Conservation (phyloP, 2,888 invertebrate genomes). For the Eurois occulta region DNA sequence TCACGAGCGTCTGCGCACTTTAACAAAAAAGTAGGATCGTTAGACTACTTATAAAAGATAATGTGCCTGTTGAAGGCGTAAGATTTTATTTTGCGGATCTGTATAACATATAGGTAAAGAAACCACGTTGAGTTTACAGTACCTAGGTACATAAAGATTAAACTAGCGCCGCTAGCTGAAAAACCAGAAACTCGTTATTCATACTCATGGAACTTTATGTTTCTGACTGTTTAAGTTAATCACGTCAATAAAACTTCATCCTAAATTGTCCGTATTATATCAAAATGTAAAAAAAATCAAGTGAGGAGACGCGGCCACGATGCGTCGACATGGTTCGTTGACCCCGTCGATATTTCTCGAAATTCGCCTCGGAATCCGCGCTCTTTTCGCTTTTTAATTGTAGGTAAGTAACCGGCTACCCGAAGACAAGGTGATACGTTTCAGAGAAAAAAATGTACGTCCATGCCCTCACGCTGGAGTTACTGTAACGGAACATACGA, state of each 20-base stretch:
- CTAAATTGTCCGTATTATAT: constrained; percentile 81
- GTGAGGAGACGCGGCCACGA: constrained; percentile 86
- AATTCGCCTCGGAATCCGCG: constrained; percentile 88
- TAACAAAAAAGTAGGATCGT: constrained; percentile 57
- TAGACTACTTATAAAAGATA: constrained; percentile 54
- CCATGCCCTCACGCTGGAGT: constrained; percentile 81
- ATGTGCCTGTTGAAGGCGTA: constrained; percentile 38
- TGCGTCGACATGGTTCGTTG: constrained; percentile 88
- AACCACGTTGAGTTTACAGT: neutral
- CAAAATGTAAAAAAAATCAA: constrained; percentile 82
- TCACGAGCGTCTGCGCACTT: constrained; percentile 61
- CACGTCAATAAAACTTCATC: constrained; percentile 75
- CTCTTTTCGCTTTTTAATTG: constrained; percentile 90
- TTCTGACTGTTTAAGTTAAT: constrained; percentile 56
- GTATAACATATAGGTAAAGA: neutral
- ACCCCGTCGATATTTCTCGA: constrained; percentile 90
- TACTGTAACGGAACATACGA: constrained; percentile 86
- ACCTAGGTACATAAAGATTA: neutral
- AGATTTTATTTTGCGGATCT: constrained; percentile 22
- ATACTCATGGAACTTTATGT: constrained; percentile 20
- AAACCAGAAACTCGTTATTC: constrained; percentile 8
- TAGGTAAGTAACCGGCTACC: constrained; percentile 86
- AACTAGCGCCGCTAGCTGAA: neutral
- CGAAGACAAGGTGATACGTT: constrained; percentile 88
- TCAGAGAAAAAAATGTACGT: constrained; percentile 83